Evolutionary conservation across 2,113 vertebrate species (phyloP), one percentile per base, ranked within the genome.

Genomic region (Chloropsis hardwickii): DNA sequence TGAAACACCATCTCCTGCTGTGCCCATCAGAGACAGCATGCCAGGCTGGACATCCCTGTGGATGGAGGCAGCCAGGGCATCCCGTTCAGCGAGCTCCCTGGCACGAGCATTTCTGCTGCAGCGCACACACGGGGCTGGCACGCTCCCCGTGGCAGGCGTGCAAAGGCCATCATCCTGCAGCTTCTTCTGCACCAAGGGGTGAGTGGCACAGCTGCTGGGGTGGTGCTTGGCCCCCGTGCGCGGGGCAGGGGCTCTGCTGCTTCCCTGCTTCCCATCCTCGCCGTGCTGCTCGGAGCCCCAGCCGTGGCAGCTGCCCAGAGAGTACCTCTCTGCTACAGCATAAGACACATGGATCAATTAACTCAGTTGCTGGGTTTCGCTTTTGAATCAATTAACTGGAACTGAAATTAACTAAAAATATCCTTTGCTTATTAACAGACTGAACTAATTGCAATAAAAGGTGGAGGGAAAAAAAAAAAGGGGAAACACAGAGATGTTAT

Each of bases 341-440:
- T 10, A 95, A 98, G 96, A 97, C 29, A 6, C 97, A 95, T 95
- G 96, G 97, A 97, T 94, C 90, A 88, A 96, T 95, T 97, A 94
- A 89, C 85, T 92, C 96, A 94, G 96, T 97, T 87, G 96, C 95
- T 94, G 96, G 88, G 94, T 97, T 97, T 94, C 86, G 45, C 94
- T 97, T 95, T 88, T 88, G 94, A 96, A 94, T 97, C 97, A 95
- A 96, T 95, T 96, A 94, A 85, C 91, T 81, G 86, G 92, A 96
- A 96, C 96, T 72, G 89, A 97, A 97, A 97, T 95, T 97, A 97
- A 97, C 95, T 97, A 93, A 97, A 97, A 95, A 92, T 96, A 93
- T 94, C 96, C 95, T 94, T 96, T 91, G 90, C 95, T 96, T 97
- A 96, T 96, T 97, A 98, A 96, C 96, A 97, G 88, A 94, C 81